A percentile compares a stretch with the other conserved stretches of the same genome.
Evolutionary conservation across 2,797 vertebrate species (phyloP).

Genomic region (Echeneis naucrates): DNA sequence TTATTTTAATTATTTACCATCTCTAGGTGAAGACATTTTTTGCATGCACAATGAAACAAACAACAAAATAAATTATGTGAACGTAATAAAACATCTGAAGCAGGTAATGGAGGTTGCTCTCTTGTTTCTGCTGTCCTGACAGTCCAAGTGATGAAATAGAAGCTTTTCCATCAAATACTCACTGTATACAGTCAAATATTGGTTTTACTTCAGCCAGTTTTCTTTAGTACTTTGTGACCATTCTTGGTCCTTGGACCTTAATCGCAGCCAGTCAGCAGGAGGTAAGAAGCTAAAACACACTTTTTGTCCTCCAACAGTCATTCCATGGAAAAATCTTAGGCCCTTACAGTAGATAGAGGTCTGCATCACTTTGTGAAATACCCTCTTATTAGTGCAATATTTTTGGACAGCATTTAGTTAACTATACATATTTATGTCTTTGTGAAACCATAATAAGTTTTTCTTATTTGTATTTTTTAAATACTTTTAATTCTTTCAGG

Average conservation of each 20-base stretch:
- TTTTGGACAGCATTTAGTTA: neutral
- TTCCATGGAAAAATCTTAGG: constrained; percentile 27
- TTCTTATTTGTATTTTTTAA: constrained; percentile 6
- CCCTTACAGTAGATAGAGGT: constrained; percentile 15
- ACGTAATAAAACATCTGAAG: neutral
- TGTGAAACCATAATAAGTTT: neutral
- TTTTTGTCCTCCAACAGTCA: constrained; percentile 44
- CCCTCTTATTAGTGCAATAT: neutral
- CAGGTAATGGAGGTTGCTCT: neutral
- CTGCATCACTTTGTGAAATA: constrained; percentile 4
- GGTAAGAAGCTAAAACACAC: constrained; percentile 72
- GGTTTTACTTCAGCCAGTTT: constrained; percentile 6
- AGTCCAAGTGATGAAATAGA: too few relatives aligned
- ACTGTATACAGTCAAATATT: neutral
- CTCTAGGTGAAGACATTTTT: neutral
- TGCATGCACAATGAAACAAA: neutral
- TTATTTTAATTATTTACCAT: too few relatives aligned
- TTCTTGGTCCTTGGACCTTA: constrained; percentile 67
- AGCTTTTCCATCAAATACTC: too few relatives aligned
- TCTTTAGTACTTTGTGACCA: constrained; percentile 6
- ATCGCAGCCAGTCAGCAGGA: constrained; percentile 55
- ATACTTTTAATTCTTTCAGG: neutral
- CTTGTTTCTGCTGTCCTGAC: too few relatives aligned
- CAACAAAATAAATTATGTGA: too few relatives aligned
- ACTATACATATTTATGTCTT: neutral